These are phyloP conservation scores for Nyctereutes procyonoides DNA, from an alignment of 2,113 vertebrate genomes.

Conservation along the genomic window DNA sequence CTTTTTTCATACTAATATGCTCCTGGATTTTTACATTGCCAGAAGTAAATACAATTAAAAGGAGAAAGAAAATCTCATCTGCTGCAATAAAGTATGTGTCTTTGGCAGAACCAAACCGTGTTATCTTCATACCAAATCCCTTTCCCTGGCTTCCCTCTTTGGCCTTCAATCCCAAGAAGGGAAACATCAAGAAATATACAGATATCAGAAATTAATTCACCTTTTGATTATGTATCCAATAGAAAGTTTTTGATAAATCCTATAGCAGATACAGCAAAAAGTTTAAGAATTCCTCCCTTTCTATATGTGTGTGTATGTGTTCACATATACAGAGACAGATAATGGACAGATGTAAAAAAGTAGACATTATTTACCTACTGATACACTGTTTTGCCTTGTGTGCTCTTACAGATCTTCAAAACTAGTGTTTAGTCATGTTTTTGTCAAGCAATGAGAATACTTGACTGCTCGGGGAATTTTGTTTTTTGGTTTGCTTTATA, in stretches of 20 bases:
- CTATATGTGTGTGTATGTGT: neutral
- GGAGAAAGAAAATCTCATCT: conserved; percentile 16
- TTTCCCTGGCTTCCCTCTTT: neutral
- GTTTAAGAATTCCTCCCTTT: neutral
- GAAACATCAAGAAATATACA: conserved; percentile 2
- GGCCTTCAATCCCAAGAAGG: neutral
- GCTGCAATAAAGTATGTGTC: neutral
- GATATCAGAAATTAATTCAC: conserved; percentile 15
- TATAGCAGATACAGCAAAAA: neutral
- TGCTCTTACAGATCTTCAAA: conserved; percentile 20
- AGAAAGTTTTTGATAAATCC: neutral
- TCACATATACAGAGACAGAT: neutral
- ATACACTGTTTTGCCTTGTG: neutral
- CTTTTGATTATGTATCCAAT: neutral
- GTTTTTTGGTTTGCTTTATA: conserved; percentile 23
- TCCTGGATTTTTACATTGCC: conserved; percentile 29
- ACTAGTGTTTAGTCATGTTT: neutral
- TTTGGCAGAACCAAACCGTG: neutral
- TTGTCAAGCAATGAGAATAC: neutral
- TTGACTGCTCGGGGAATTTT: neutral
- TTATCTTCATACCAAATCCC: neutral
- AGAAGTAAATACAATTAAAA: conserved; percentile 53
- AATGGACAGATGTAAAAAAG: neutral
- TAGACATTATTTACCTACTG: neutral
- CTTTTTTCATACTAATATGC: neutral